Base-by-base conservation (phyloP, 2,113 vertebrate genomes). In the Cavia porcellus region DNA sequence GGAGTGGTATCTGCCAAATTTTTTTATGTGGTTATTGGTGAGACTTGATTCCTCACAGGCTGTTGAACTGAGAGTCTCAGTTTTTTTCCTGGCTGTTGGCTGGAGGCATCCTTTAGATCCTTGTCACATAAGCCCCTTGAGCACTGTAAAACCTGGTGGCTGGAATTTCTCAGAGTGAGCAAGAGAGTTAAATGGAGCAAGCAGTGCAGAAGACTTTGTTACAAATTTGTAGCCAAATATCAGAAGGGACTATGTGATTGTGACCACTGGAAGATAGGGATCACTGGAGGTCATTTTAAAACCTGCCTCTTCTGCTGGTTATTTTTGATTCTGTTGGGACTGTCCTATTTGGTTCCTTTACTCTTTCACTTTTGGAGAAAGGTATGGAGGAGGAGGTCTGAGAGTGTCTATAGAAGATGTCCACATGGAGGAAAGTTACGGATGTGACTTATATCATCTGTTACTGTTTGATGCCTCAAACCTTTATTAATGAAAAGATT, bases 371-470 rank as follows among this genome's bases (percentile, higher is more conserved):
- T 90, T 89, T 94, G 66, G 61, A 79, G 6, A 4, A 66, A 87
- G 28, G 57, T 59, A 9, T 42, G 45, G 52, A 90, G 77, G 77
- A 74, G 19, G 32, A n/a, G 50, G 72, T 8, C 19, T 70, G 22
- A 66, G 30, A 19, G 6, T 87, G n/a, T 77, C 45, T 86, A 1
- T 42, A 88, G 42, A 82, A 96, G 81, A n/a, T 82, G 24, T 80
- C 94, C 86, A 35, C n/a, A 15, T 91, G 55, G 91, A 92, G 64
- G 93, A 77, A 77, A 3, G 7, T 79, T 86, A 32, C 52, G 2
- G n/a, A 93, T 75, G 9, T 70, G 50, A 89, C 62, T 80, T 68
- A 75, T 74, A 72, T 68, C 57, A 92, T 84, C 30, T 94, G 89
- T 96, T 88, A 75, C 45, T 96, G 24, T 83, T 89, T 20, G 61